Conservation (phyloP, 92 coral and sea anemone genomes). For the Isaurus tuberculatus region DNA sequence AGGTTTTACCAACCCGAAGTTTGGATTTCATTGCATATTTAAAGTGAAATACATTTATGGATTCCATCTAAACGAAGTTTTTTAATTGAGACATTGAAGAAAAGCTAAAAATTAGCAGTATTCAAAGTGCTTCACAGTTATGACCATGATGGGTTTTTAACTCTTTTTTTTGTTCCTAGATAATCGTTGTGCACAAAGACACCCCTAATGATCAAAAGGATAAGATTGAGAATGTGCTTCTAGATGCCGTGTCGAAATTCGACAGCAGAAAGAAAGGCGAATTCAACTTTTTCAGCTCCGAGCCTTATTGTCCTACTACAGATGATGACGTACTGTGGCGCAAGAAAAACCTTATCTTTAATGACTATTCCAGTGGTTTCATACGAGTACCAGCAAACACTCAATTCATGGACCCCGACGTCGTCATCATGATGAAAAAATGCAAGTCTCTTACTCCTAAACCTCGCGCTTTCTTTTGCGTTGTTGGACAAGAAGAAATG, state of each 20-base stretch:
- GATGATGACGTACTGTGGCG: background rate
- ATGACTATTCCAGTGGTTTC: conserved; percentile 40
- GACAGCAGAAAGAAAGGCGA: conserved; percentile 1
- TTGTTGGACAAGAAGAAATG: conserved; percentile 61
- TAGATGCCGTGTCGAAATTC: conserved; percentile 2
- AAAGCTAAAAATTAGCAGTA: background rate
- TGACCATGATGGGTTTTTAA: background rate
- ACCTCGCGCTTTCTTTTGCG: conserved; percentile 73
- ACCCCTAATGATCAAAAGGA: conserved; percentile 19
- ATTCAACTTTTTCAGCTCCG: conserved; percentile 61
- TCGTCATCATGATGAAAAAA: conserved; percentile 12
- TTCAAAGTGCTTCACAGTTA: background rate
- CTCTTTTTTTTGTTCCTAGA: conserved; percentile 21
- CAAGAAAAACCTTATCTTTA: conserved; percentile 58
- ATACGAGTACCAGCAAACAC: background rate
- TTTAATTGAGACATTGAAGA: too few species aligned
- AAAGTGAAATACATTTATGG: too few species aligned
- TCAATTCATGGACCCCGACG: conserved; percentile 25
- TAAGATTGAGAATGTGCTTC: conserved; percentile 5
- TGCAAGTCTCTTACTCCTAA: conserved; percentile 62
- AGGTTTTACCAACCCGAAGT: too few species aligned
- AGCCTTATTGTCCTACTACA: conserved; percentile 51
- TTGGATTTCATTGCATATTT: too few species aligned
- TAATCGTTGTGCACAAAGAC: conserved; percentile 30
- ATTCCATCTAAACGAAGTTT: too few species aligned